Evolutionary conservation across 2,113 vertebrate genomes (phyloP), one percentile per base, ranked within the genome.

Genomic region (Xiphophorus couchianus): DNA sequence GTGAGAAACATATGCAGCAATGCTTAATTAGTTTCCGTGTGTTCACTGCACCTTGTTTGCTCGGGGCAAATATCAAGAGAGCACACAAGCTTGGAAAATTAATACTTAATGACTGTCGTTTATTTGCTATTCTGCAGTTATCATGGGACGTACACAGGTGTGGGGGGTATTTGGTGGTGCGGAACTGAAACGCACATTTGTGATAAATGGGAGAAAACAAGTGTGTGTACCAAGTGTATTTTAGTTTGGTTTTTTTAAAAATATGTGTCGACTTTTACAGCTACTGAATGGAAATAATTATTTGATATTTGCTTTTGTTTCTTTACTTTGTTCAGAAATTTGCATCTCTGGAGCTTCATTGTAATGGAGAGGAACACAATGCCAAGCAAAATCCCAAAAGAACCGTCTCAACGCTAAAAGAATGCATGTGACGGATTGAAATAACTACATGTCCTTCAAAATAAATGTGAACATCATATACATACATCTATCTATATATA

Each of bases 41-140:
- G 54, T 74, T 83, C 19, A 3, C 66, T n/a, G 71, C 66, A 54
- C 76, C 62, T 87, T 69, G 51, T 88, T 83, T 69, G 83, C 85
- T 82, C 12, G 5, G 83, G 81, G 86, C 76, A 75, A 85, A 84
- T 80, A 74, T 77, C 72, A 75, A 64, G 80, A 69, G 81, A 80
- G 64, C 58, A 84, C 67, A 76, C 66, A 79, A 76, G 67, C 13
- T 69, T 74, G 65, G 33, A 85, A 54, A 88, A 90, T 89, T n/a
- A 88, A 86, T 73, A 60, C 22, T 78, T 86, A 88, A 91, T 87
- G 86, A 86, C 60, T 68, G 66, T 74, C 78, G 82, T 88, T 80
- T 83, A 81, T 90, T 78, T 71, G 67, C 51, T 69, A 60, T 82
- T 84, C 51, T 44, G 71, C 66, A 58, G 51, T 54, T 74, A 11